Percentiles rank a stretch among this genome's conserved stretches.
phyloP scores from a whole-genome alignment of 1,140 invertebrate genomes.

The Portunus trituberculatus region DNA sequence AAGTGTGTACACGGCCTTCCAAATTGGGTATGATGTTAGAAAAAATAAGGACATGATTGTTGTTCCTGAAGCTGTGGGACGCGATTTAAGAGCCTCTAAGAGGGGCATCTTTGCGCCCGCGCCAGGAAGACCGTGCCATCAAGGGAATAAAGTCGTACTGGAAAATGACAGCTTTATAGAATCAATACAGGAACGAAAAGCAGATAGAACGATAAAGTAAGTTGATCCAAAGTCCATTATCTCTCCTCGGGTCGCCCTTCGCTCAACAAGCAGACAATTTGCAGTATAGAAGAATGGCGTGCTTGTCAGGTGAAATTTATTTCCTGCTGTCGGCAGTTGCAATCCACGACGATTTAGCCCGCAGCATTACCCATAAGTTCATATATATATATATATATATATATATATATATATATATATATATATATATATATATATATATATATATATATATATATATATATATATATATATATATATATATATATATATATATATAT shows the following conservation, averaged over 20 bases:
- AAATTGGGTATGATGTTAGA: constrained; percentile 1
- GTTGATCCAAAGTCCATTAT: constrained; percentile 22
- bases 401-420: no score
- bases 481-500: no score
- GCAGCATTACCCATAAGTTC: not conserved
- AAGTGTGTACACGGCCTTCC: constrained; percentile 4
- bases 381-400: not conserved
- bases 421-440: constrained; percentile 26
- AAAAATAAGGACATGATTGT: constrained; percentile 22
- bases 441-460: not conserved
- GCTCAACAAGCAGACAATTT: constrained; percentile 22
- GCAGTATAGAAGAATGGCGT: not conserved
- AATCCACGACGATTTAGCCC: not conserved
- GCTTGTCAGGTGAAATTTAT: not conserved
- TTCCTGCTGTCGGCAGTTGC: not conserved
- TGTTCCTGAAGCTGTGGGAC: not conserved
- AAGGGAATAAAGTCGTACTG: not conserved
- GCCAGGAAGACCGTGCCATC: not conserved
- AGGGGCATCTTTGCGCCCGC: not conserved
- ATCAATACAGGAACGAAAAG: not conserved
- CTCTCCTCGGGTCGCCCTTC: not conserved
- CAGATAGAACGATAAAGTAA: constrained; percentile 1
- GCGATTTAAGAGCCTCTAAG: not conserved
- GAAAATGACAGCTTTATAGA: constrained; percentile 14
- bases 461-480: no score